Conservation (phyloP, 2,113 vertebrate species). For the Murina feae region DNA sequence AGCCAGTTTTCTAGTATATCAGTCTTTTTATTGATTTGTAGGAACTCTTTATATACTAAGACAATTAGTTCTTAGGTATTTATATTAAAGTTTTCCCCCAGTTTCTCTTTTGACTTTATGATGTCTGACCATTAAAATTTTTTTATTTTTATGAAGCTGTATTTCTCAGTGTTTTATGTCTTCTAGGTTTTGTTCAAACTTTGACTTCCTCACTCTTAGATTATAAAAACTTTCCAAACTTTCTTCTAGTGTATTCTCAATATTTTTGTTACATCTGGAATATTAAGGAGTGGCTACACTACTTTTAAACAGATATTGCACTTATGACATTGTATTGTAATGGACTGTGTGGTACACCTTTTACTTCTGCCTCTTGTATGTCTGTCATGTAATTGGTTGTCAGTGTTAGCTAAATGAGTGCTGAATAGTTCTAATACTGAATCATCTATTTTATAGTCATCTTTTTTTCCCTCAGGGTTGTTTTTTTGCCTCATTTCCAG, state of each 20-base stretch:
- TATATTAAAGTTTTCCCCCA: neutral
- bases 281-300: neutral
- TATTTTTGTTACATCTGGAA: neutral
- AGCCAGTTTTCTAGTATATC: neutral
- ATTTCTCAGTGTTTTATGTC: neutral
- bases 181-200: neutral
- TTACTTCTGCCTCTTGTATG: neutral
- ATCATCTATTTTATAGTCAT: neutral
- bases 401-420: neutral
- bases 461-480: neutral
- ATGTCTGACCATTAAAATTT: neutral
- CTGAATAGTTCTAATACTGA: neutral
- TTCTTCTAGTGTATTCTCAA: neutral
- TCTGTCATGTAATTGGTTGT: neutral
- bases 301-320: neutral
- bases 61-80: neutral
- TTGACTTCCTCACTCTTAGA: neutral
- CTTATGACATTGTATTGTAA: neutral
- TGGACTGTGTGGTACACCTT: neutral
- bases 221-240: neutral
- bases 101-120: neutral
- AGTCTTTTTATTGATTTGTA: neutral
- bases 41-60: constrained; percentile 14
- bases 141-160: constrained; percentile 22
- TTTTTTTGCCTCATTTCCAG: constrained; percentile 4